Conservation (phyloP, 2,888 invertebrate genomes). For the Drosophila barbarae region DNA sequence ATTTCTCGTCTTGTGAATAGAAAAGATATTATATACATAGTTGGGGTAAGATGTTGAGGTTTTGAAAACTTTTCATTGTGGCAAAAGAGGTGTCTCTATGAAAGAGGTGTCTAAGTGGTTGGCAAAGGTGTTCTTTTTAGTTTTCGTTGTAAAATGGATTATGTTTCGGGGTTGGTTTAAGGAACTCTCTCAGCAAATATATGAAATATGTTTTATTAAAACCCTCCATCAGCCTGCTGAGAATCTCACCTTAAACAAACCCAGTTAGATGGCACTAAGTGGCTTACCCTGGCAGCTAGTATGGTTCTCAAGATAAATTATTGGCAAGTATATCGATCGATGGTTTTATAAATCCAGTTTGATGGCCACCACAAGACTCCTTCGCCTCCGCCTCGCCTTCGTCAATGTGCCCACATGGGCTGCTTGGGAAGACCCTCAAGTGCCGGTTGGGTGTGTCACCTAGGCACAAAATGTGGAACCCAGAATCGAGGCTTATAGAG, state of each 20-base stretch:
- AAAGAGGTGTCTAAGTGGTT: constrained; percentile 17
- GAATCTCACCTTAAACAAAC: constrained; percentile 3
- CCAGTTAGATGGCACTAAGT: constrained; percentile 48
- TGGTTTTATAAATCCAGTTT: constrained; percentile 10
- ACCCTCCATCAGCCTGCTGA: background rate
- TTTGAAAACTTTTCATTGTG: constrained; percentile 13
- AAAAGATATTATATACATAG: background rate
- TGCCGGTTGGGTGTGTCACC: constrained; percentile 39
- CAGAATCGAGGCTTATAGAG: constrained; percentile 6
- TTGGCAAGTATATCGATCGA: constrained; percentile 50
- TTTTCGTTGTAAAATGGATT: background rate
- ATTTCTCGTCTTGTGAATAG: background rate
- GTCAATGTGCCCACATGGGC: constrained; percentile 7
- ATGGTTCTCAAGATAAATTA: constrained; percentile 25
- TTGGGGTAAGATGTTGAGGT: background rate
- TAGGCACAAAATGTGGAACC: background rate
- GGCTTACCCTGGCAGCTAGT: constrained; percentile 26
- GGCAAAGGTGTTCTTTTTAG: constrained; percentile 12
- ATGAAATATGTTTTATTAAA: background rate
- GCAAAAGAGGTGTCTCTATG: constrained; percentile 2
- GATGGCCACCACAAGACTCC: constrained; percentile 21
- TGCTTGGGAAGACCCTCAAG: constrained; percentile 33
- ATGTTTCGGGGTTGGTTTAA: background rate
- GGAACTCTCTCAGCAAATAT: background rate
- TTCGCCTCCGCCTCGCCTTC: background rate